These are phyloP conservation scores for Sclerurus mexicanus DNA, from an alignment of 2,113 vertebrate genomes.

Conservation along the genomic window DNA sequence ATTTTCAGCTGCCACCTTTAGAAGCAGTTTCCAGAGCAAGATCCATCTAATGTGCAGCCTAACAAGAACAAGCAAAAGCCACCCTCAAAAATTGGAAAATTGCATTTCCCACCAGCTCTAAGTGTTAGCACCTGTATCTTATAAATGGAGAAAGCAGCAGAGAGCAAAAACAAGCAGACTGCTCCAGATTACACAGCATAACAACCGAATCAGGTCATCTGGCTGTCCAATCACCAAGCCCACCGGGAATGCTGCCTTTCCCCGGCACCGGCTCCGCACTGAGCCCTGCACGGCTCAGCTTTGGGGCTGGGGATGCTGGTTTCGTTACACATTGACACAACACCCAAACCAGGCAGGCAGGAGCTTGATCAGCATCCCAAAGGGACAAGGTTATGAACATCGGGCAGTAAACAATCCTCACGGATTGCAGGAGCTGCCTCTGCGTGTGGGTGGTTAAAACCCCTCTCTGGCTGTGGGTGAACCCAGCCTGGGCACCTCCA, in stretches of 20 bases:
- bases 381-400: neutral
- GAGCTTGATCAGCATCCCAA: neutral
- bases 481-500: neutral
- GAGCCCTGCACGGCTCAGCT: neutral
- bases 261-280: neutral
- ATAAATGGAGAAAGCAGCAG: neutral
- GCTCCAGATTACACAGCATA: conserved; percentile 23
- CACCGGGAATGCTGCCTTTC: neutral
- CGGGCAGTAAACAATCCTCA: neutral
- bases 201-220: conserved; percentile 43
- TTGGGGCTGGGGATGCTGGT: neutral
- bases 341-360: neutral
- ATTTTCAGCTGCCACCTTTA: neutral
- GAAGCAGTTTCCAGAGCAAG: neutral
- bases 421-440: neutral
- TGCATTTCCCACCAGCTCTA: neutral
- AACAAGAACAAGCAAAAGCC: neutral
- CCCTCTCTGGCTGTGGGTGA: neutral
- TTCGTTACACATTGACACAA: neutral
- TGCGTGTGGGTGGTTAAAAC: neutral
- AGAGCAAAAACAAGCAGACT: neutral
- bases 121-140: neutral
- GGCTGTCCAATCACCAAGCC: neutral
- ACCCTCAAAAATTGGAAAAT: neutral
- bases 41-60: neutral